phyloP scores from a whole-genome alignment of 1,140 invertebrate species.

The Pantala flavescens region DNA sequence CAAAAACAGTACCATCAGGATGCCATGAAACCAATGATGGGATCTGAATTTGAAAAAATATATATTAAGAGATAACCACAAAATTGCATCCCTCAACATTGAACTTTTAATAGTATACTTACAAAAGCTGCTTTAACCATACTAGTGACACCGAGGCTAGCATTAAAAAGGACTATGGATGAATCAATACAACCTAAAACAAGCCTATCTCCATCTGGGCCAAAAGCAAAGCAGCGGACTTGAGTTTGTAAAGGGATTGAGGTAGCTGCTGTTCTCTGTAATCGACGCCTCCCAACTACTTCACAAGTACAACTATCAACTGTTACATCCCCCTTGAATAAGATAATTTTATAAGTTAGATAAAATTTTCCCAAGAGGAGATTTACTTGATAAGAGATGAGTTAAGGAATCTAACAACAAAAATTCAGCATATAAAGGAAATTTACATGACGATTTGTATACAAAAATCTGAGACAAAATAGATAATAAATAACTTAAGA shows the following conservation, averaged over 20 bases:
- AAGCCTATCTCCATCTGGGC: conserved; percentile 57
- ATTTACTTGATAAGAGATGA: too few species aligned
- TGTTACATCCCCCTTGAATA: conserved; percentile 55
- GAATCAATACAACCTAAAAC: conserved; percentile 66
- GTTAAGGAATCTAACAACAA: too few species aligned
- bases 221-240: conserved; percentile 53
- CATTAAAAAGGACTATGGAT: conserved; percentile 59
- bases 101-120: conserved; percentile 28
- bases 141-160: conserved; percentile 48
- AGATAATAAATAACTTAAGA: too few species aligned
- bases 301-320: conserved; percentile 63
- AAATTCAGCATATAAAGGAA: too few species aligned
- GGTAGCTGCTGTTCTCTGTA: conserved; percentile 54
- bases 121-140: conserved; percentile 54
- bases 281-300: conserved; percentile 47
- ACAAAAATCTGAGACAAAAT: too few species aligned
- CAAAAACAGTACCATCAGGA: conserved; percentile 52
- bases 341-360: conserved; percentile 11
- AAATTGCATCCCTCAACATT: too few species aligned
- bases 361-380: too few species aligned
- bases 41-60: conserved; percentile 39
- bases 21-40: conserved; percentile 63
- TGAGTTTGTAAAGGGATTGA: conserved; percentile 60
- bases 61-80: neutral
- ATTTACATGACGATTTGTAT: too few species aligned